Evolutionary conservation across 2,888 invertebrate species (phyloP).

Genomic region (Pimpla rufipes): DNA sequence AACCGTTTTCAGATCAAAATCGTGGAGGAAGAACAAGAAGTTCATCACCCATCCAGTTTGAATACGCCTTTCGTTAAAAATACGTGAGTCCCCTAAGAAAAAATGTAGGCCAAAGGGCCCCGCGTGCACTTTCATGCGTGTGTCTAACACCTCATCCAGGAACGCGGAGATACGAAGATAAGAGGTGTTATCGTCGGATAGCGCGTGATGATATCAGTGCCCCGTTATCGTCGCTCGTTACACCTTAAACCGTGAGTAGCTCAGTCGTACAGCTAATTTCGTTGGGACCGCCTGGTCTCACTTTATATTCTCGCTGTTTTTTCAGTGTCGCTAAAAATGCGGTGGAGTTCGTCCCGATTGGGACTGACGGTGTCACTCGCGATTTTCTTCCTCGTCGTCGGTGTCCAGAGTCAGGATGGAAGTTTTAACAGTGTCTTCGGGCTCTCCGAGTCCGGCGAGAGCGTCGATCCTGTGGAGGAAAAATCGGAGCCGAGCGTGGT

Average conservation of each 20-base stretch:
- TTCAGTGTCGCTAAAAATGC: constrained; percentile 29
- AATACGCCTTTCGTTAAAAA: background rate
- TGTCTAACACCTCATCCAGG: constrained; percentile 62
- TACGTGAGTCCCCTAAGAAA: constrained; percentile 20
- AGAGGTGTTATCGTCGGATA: constrained; percentile 78
- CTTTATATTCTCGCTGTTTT: background rate
- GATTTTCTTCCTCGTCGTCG: constrained; percentile 24
- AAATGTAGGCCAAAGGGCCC: constrained; percentile 74
- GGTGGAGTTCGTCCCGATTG: constrained; percentile 40
- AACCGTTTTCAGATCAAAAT: no score
- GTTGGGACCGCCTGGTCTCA: background rate
- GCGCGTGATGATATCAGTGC: constrained; percentile 76
- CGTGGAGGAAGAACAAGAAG: background rate
- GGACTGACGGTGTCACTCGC: constrained; percentile 32
- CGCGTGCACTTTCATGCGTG: constrained; percentile 52
- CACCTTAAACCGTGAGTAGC: constrained; percentile 37
- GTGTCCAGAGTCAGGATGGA: constrained; percentile 62
- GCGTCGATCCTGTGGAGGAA: background rate
- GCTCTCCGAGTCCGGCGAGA: constrained; percentile 65
- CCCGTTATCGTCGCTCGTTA: constrained; percentile 73
- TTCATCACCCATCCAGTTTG: background rate
- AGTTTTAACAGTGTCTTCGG: constrained; percentile 78
- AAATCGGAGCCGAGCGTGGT: background rate
- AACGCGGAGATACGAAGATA: constrained; percentile 75
- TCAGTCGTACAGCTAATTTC: constrained; percentile 61